These are phyloP conservation scores for Pituophis catenifer DNA, from an alignment of 2,113 vertebrate species.

Conservation along the genomic window DNA sequence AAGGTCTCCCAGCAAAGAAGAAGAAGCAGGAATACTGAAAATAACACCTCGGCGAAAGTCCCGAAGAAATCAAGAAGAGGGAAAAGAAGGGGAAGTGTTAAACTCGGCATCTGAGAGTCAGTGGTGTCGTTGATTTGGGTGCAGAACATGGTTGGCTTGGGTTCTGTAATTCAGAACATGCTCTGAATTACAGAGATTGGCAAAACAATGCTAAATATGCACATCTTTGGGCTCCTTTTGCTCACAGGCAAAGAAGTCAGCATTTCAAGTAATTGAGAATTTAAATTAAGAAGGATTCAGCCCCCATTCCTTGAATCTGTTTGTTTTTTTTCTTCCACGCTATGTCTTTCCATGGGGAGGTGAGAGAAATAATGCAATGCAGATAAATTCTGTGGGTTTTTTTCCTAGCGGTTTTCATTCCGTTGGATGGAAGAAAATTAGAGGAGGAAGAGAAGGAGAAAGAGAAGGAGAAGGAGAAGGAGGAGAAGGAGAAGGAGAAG, in stretches of 20 bases:
- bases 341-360: not conserved
- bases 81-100: conserved; percentile 32
- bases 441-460: too few relatives aligned
- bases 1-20: too few relatives aligned
- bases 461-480: fast-evolving
- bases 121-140: conserved; percentile 5
- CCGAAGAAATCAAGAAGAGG: conserved; percentile 48
- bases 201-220: conserved; percentile 15
- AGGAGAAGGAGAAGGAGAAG: too few relatives aligned
- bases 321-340: not conserved
- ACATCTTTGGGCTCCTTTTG: not conserved
- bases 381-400: not conserved
- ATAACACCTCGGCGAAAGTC: conserved; percentile 42
- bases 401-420: not conserved
- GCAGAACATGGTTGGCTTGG: not conserved
- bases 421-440: not conserved
- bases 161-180: not conserved
- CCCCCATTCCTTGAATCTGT: not conserved
- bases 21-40: not conserved
- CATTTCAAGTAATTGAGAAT: not conserved
- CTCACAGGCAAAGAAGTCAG: conserved; percentile 21
- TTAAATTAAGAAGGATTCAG: not conserved
- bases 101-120: conserved; percentile 40
- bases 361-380: not conserved
- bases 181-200: conserved; percentile 43